Evolutionary conservation across 2,888 invertebrate genomes (phyloP).

Genomic region (Lissocephala sabroskyi): DNA sequence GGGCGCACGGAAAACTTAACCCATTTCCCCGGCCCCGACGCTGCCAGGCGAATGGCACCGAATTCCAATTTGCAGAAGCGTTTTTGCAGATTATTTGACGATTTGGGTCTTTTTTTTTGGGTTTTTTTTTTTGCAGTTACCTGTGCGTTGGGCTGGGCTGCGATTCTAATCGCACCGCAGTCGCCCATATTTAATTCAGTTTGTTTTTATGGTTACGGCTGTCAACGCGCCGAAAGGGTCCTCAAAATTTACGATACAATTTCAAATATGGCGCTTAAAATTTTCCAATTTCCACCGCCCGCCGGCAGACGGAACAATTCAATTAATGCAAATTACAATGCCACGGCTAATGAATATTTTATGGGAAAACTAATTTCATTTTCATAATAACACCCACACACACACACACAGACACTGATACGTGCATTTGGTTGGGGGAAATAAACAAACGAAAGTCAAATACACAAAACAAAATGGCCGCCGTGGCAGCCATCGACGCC

Average conservation of each 20-base stretch:
- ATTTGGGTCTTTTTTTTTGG: background rate
- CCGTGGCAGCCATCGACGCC: no score
- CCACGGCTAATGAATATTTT: slow-evolving; percentile 59
- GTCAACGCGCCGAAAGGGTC: no score
- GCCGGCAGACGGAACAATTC: slow-evolving; percentile 68
- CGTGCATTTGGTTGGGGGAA: background rate
- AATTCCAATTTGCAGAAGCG: no score
- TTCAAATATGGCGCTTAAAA: slow-evolving; percentile 20
- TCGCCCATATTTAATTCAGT: slow-evolving; percentile 66
- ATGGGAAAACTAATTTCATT: slow-evolving; percentile 63
- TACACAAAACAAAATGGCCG: slow-evolving; percentile 1
- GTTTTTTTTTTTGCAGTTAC: background rate
- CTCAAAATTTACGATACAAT: no score
- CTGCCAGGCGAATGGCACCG: no score
- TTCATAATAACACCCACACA: slow-evolving; percentile 36
- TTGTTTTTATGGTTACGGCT: slow-evolving; percentile 43
- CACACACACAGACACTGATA: background rate
- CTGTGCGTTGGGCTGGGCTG: slow-evolving; percentile 11
- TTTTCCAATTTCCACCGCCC: slow-evolving; percentile 58
- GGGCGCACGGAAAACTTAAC: no score
- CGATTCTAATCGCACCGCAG: slow-evolving; percentile 57
- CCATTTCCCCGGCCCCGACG: no score
- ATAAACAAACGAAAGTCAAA: slow-evolving; percentile 10
- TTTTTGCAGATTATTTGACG: no score
- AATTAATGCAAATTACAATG: slow-evolving; percentile 64